Percentiles rank a stretch among this genome's conserved stretches.
phyloP scores from a whole-genome alignment of 2,888 invertebrate genomes.

The Conchocele bisecta region DNA sequence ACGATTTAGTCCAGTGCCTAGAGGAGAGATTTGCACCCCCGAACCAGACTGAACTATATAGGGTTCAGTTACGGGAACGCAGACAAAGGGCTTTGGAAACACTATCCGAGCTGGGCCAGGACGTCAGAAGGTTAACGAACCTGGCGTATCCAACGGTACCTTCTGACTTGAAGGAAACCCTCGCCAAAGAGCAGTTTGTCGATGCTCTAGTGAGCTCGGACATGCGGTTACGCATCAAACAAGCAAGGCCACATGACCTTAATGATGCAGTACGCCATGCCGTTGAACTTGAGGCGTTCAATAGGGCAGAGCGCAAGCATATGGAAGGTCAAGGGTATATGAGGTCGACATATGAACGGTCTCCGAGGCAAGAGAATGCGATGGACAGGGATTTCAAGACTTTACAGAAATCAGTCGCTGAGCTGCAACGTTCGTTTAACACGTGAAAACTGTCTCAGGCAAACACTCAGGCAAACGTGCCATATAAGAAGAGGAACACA shows the following conservation, averaged over 20 bases:
- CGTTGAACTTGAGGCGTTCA: constrained; percentile 19
- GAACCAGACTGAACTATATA: constrained; percentile 22
- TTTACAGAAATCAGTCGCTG: background rate
- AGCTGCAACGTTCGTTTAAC: background rate
- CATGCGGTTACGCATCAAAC: constrained; percentile 21
- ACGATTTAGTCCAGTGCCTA: background rate
- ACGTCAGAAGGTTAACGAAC: constrained; percentile 14
- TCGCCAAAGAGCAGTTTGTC: constrained; percentile 18
- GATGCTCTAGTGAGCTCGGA: constrained; percentile 8
- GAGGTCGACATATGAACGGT: background rate
- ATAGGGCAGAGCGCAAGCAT: constrained; percentile 1
- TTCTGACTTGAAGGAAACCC: constrained; percentile 11
- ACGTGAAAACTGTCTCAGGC: background rate
- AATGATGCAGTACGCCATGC: constrained; percentile 25
- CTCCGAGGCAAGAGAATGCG: background rate
- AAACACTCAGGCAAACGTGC: background rate
- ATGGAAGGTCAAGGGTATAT: background rate
- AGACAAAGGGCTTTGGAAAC: constrained; percentile 16
- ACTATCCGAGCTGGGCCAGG: constrained; percentile 4
- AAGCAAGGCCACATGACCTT: constrained; percentile 14
- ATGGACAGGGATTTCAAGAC: background rate
- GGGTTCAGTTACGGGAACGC: constrained; percentile 18
- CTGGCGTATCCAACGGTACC: constrained; percentile 22
- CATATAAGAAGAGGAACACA: background rate
- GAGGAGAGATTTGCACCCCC: constrained; percentile 19